Base-by-base conservation (phyloP, 2,888 invertebrate genomes). In the Archips xylosteana region DNA sequence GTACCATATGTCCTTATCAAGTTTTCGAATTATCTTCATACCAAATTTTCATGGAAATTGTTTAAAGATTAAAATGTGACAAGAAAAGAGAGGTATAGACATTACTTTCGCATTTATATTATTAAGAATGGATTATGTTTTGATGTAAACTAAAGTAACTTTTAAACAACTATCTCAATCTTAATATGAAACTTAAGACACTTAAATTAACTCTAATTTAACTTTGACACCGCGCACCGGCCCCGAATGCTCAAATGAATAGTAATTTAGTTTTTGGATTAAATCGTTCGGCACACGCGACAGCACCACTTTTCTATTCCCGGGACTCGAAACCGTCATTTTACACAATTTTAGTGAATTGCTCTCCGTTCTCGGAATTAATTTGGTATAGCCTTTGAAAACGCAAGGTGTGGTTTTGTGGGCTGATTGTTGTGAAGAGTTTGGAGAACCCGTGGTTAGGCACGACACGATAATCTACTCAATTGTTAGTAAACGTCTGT, bases 321-420 rank as follows among this genome's bases (percentile, higher is more conserved):
- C 84, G 81, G 90, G 89, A 89, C 84, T 91, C 88, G 83, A 88
- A 91, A 90, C 94, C 92, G 89, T 93, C 94, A 94, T 94, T 94
- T 94, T 92, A 94, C 92, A 92, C 93, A 93, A 94, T 94, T 94
- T 93, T 92, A 94, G 91, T 89, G 92, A 92, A 93, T 93, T 90
- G 92, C 93, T 92, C 90, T 90, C 87, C 82, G 89, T 94, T 94
- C 94, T 89, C 79, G 86, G 94, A 94, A 94, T 94, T 94, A 94
- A 94, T 94, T 93, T 93, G 90, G 92, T 94, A 94, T 93, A 94
- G 92, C 89, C 89, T 93, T 94, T 92, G 90, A 90, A 92, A 93
- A 94, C 91, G 89, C 91, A 93, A 94, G 94, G 94, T 92, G 94
- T 92, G 92, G 92, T 92, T 92, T 89, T 85, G 87, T 87, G 85